Evolutionary conservation across 2,888 invertebrate species (phyloP), one percentile per base, ranked within the genome.

Genomic region (Standfussiana lucernea): DNA sequence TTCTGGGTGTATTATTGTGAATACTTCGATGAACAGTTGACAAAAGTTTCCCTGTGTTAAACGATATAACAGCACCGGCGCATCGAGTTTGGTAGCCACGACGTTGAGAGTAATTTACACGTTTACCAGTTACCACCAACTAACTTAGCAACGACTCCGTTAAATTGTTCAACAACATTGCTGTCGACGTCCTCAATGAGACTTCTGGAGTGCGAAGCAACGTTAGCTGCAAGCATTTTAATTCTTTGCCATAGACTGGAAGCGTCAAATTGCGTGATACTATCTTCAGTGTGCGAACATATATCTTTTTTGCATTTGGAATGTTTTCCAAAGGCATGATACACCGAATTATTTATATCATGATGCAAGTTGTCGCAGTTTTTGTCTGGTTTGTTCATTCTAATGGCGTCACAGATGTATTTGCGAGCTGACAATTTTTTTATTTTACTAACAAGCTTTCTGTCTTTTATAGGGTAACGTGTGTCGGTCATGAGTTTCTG

Each of bases 121-220:
- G 15, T 72, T 73, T 76, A 32, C n/a, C n/a, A n/a, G n/a, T n/a
- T n/a, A n/a, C 78, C 79, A 21, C 75, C 79, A 72, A 79, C 75
- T n/a, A 67, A 67, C 35, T 67, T 67, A 35, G 67, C 67, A 47
- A 67, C 67, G 24, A 67, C 45, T 11, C 67, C 47, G 13, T 67
- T 67, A 3, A 67, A 67, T 13, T 50, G 32, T 35, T 67, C 67
- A 35, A 67, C 67, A 35, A 67, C 35, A 24, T 67, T 67, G 67
- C 67, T 67, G 47, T 47, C 67, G 32, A 67, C 67, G 15, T 67
- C 35, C 15, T 67, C 35, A 47, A 67, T 67, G 13, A 67, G 47
- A 15, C 47, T 67, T 24, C 67, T 67, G 6, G 67, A 47, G 24
- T 67, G 67, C 21, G 67, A 67, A 21, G 66, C 66, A 47, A 65